Evolutionary conservation across 2,113 vertebrate genomes (phyloP).

Genomic region (Melanocharis versteri): DNA sequence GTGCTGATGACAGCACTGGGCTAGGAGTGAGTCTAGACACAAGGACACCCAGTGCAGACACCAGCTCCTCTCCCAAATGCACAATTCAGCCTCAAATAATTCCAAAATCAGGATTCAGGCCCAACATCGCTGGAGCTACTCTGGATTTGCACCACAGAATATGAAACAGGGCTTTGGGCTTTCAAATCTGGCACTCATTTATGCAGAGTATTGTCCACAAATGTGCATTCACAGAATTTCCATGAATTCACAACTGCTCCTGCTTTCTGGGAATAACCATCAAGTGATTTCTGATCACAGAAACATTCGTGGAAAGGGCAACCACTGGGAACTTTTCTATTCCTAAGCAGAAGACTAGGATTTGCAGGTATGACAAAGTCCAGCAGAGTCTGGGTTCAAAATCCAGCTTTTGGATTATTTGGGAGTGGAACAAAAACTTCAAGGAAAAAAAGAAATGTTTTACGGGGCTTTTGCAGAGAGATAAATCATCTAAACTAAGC

Average conservation of each 20-base stretch:
- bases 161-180: not conserved
- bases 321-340: not conserved
- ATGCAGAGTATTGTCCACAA: not conserved
- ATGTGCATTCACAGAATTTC: not conserved
- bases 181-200: not conserved
- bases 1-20: not conserved
- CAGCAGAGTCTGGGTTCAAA: not conserved
- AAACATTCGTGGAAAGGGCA: not conserved
- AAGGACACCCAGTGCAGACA: not conserved
- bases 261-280: not conserved
- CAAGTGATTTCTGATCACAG: not conserved
- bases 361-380: not conserved
- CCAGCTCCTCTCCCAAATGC: not conserved
- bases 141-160: not conserved
- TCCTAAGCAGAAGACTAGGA: not conserved
- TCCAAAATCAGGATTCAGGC: not conserved
- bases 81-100: not conserved
- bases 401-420: not conserved
- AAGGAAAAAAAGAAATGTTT: not conserved
- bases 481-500: not conserved
- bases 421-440: not conserved
- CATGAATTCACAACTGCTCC: not conserved
- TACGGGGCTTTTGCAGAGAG: not conserved
- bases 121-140: not conserved
- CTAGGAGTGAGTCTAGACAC: not conserved